phyloP scores from a whole-genome alignment of 2,888 invertebrate genomes.

The Diaperis boleti region DNA sequence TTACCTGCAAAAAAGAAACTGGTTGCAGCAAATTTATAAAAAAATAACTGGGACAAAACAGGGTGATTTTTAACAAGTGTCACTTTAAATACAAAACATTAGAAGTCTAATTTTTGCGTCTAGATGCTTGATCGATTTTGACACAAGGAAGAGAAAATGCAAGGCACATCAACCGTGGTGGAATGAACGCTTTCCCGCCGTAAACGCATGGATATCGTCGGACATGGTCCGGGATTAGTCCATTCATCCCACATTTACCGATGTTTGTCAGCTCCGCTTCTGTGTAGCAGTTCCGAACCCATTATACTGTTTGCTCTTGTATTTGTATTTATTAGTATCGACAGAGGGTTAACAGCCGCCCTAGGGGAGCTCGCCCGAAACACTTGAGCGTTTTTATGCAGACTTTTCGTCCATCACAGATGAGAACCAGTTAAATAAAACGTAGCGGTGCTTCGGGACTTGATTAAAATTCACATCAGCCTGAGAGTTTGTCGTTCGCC shows the following conservation, averaged over 20 bases:
- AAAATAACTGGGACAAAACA: no score
- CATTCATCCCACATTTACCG: constrained; percentile 46
- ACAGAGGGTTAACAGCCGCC: constrained; percentile 26
- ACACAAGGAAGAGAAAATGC: no score
- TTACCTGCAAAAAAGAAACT: constrained; percentile 57
- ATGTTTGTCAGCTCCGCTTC: constrained; percentile 39
- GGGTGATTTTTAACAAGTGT: constrained; percentile 28
- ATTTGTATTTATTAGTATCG: constrained; percentile 41
- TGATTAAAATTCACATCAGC: constrained; percentile 44
- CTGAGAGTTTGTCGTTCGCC: constrained; percentile 44
- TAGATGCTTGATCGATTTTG: no score
- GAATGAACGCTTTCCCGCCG: constrained; percentile 19
- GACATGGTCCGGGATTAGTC: constrained; percentile 48
- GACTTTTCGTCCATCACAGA: constrained; percentile 1
- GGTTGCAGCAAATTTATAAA: no score
- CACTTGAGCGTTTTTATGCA: constrained; percentile 25
- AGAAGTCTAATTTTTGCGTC: no score
- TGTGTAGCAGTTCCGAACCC: constrained; percentile 43
- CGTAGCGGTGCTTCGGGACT: constrained; percentile 14
- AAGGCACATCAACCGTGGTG: no score
- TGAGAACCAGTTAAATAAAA: constrained; percentile 32
- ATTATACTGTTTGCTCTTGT: constrained; percentile 40
- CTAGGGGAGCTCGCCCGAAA: constrained; percentile 2
- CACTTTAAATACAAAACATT: no score
- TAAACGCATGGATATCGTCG: constrained; percentile 33